Percentiles rank a stretch among this genome's conserved stretches.
Evolutionary conservation across 2,888 invertebrate genomes (phyloP).

Genomic region (Acanthococcus lagerstroemiae): DNA sequence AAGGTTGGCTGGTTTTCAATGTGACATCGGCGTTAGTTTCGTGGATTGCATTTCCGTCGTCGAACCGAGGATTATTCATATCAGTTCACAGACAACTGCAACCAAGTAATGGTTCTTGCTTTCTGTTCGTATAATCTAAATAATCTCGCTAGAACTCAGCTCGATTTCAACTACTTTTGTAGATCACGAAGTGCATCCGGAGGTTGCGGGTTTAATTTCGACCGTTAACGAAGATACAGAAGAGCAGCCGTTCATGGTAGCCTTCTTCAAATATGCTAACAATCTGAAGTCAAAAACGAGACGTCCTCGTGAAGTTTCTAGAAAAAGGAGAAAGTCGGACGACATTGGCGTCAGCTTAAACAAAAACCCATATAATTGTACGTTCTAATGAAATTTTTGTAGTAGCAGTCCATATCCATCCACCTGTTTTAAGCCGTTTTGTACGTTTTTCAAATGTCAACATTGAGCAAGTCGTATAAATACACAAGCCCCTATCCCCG

Average conservation of each 20-base stretch:
- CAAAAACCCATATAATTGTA: constrained; percentile 35
- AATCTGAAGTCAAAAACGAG: constrained; percentile 38
- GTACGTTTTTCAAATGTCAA: too few species aligned
- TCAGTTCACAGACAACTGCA: constrained; percentile 63
- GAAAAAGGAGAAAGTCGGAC: constrained; percentile 32
- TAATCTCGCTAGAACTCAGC: constrained; percentile 28
- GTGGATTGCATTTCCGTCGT: constrained; percentile 69
- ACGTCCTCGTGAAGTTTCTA: constrained; percentile 47
- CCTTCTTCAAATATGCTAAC: constrained; percentile 63
- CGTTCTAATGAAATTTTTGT: constrained; percentile 8
- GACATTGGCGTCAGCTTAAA: constrained; percentile 30
- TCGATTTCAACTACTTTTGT: too few species aligned
- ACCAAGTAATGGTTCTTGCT: constrained; percentile 42
- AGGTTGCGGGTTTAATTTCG: constrained; percentile 73
- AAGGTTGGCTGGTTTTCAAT: constrained; percentile 82
- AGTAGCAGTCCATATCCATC: too few species aligned
- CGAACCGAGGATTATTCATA: constrained; percentile 76
- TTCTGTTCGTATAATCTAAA: not conserved
- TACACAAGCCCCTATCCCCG: too few species aligned
- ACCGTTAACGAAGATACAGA: constrained; percentile 50
- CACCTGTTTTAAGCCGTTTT: too few species aligned
- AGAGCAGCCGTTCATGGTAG: constrained; percentile 85
- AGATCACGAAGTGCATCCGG: constrained; percentile 72
- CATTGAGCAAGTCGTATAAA: too few species aligned
- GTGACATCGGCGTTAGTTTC: constrained; percentile 63